Percentiles rank a stretch among this genome's conserved stretches.
These are phyloP conservation scores for Intellagama lesueurii DNA, from an alignment of 2,797 vertebrate genomes.

Conservation along the genomic window DNA sequence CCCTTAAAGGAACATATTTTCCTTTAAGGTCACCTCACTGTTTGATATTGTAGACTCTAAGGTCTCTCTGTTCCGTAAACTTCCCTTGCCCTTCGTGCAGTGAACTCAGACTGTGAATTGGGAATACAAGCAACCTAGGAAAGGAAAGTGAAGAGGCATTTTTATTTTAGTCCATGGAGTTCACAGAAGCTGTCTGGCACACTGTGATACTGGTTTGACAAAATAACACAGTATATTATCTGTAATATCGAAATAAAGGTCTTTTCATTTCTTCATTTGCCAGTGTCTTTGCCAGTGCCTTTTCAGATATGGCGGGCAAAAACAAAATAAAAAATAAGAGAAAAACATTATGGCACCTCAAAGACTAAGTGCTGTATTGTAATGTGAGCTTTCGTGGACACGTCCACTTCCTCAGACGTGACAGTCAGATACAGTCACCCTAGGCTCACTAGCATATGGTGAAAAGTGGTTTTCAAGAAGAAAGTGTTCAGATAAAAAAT, in stretches of 20 bases:
- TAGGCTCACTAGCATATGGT: not conserved
- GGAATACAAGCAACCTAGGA: slow-evolving; percentile 52
- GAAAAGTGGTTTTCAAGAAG: not conserved
- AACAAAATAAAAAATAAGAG: no score
- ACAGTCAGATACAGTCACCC: not conserved
- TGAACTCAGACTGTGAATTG: slow-evolving; percentile 63
- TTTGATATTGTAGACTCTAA: slow-evolving; percentile 72
- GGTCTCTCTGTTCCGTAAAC: slow-evolving; percentile 71
- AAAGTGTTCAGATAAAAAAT: not conserved
- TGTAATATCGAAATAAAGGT: slow-evolving; percentile 21
- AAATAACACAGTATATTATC: slow-evolving; percentile 29
- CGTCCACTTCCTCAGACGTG: no score
- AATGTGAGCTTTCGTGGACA: no score
- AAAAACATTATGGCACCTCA: no score
- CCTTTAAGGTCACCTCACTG: slow-evolving; percentile 65
- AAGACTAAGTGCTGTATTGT: no score
- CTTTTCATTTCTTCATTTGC: not conserved
- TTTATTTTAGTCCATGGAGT: slow-evolving; percentile 12
- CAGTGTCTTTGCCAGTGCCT: not conserved
- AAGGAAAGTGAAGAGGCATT: slow-evolving; percentile 50
- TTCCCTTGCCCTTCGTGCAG: slow-evolving; percentile 67
- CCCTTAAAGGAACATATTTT: slow-evolving; percentile 66
- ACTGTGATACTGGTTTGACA: slow-evolving; percentile 35
- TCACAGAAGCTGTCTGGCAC: slow-evolving; percentile 40
- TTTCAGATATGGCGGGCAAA: not conserved